Evolutionary conservation across 2,888 invertebrate species (phyloP).

Genomic region (Drosophila anomalata): DNA sequence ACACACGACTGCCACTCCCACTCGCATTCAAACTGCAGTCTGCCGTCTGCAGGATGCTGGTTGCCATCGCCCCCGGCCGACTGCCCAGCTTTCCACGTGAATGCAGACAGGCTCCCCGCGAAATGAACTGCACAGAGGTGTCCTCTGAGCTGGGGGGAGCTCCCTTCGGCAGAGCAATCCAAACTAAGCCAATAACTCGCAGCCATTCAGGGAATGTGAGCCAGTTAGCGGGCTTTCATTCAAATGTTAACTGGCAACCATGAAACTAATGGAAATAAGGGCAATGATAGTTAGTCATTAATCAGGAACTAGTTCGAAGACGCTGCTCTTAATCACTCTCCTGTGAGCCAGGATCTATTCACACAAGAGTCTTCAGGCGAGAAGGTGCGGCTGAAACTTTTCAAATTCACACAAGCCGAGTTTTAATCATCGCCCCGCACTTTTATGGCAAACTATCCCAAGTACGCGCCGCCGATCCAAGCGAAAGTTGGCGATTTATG

Average conservation of each 20-base stretch:
- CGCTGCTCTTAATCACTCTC: too few relatives aligned
- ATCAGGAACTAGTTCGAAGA: too few relatives aligned
- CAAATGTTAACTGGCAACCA: too few relatives aligned
- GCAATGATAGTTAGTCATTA: too few relatives aligned
- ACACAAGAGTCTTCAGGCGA: not conserved
- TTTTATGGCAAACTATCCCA: constrained; percentile 43
- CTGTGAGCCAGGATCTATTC: constrained; percentile 1
- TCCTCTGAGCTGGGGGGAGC: constrained; percentile 3
- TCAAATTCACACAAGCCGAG: constrained; percentile 47
- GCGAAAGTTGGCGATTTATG: constrained; percentile 61
- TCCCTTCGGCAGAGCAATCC: not conserved
- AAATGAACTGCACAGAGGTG: constrained; percentile 43
- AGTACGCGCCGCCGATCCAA: constrained; percentile 35
- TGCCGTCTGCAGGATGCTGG: constrained; percentile 35
- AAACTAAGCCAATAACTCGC: too few relatives aligned
- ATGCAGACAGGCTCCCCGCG: constrained; percentile 54
- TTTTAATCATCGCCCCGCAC: constrained; percentile 49
- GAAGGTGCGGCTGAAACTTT: constrained; percentile 28
- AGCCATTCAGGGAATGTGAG: too few relatives aligned
- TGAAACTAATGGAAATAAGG: too few relatives aligned
- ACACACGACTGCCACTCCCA: constrained; percentile 1
- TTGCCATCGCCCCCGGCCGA: not conserved
- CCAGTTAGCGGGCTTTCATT: too few relatives aligned
- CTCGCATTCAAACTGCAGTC: constrained; percentile 1
- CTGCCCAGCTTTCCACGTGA: constrained; percentile 54